Evolutionary conservation across 1,140 invertebrate species (phyloP).

Genomic region (Drosophila pachea): DNA sequence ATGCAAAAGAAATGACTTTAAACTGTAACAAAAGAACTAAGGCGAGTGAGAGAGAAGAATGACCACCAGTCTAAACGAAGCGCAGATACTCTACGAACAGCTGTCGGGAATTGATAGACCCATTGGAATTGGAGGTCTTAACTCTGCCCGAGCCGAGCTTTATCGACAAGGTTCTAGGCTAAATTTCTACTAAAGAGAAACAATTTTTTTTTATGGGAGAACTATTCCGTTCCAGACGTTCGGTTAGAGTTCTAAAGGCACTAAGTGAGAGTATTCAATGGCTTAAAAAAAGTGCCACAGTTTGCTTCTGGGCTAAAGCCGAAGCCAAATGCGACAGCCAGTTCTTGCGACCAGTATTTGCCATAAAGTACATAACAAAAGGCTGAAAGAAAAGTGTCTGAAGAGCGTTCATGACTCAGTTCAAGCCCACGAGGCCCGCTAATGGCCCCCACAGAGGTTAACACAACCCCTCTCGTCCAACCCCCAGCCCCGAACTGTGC

Average conservation of each 20-base stretch:
- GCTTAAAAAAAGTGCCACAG: slow-evolving; percentile 26
- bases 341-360: slow-evolving; percentile 27
- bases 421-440: slow-evolving; percentile 41
- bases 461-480: background rate
- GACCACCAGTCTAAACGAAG: background rate
- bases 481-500: background rate
- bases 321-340: slow-evolving; percentile 46
- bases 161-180: too few relatives aligned
- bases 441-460: slow-evolving; percentile 37
- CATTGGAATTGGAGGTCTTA: too few relatives aligned
- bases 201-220: too few relatives aligned
- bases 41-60: slow-evolving; percentile 3
- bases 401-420: slow-evolving; percentile 66
- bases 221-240: too few relatives aligned
- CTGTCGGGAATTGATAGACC: too few relatives aligned
- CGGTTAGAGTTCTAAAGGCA: too few relatives aligned
- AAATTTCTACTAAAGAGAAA: too few relatives aligned
- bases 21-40: slow-evolving; percentile 22
- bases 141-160: too few relatives aligned
- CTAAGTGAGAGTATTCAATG: too few relatives aligned
- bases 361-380: slow-evolving; percentile 37
- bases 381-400: slow-evolving; percentile 41
- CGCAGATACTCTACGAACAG: background rate
- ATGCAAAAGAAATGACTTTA: slow-evolving; percentile 13
- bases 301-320: slow-evolving; percentile 53